Evolutionary conservation across 92 coral and sea anemone species (phyloP).

Genomic region (Phenganax stokvisi): DNA sequence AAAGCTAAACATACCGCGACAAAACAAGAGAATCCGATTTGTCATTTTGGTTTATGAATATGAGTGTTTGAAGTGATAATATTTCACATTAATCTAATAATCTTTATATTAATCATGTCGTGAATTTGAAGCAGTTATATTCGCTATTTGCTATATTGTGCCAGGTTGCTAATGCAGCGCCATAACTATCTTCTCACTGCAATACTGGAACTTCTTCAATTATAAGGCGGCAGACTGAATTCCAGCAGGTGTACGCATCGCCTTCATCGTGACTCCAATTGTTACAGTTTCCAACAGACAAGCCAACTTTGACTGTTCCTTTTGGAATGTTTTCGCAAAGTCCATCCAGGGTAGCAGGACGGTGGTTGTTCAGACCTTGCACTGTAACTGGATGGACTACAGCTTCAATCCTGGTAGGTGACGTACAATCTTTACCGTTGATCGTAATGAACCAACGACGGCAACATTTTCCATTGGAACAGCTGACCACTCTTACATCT

Average conservation of each 20-base stretch:
- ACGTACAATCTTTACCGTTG: constrained; percentile 47
- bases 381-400: neutral
- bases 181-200: neutral
- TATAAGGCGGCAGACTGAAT: constrained; percentile 53
- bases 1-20: too few species aligned
- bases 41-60: too few species aligned
- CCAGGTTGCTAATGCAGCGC: too few species aligned
- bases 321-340: constrained; percentile 29
- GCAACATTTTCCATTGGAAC: neutral
- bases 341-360: constrained; percentile 39
- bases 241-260: constrained; percentile 60
- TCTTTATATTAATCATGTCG: too few species aligned
- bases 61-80: too few species aligned
- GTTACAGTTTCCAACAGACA: constrained; percentile 38
- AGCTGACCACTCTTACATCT: neutral
- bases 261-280: neutral
- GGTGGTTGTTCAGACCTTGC: constrained; percentile 8
- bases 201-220: constrained; percentile 52
- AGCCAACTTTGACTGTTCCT: constrained; percentile 44
- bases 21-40: too few species aligned
- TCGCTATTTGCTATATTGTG: too few species aligned
- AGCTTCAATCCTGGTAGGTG: constrained; percentile 34
- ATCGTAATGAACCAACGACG: constrained; percentile 48
- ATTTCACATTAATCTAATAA: too few species aligned
- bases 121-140: too few species aligned